A percentile compares a stretch with the other conserved stretches of the same genome.
Evolutionary conservation across 2,797 vertebrate genomes (phyloP).

Genomic region (Megaceryle alcyon): DNA sequence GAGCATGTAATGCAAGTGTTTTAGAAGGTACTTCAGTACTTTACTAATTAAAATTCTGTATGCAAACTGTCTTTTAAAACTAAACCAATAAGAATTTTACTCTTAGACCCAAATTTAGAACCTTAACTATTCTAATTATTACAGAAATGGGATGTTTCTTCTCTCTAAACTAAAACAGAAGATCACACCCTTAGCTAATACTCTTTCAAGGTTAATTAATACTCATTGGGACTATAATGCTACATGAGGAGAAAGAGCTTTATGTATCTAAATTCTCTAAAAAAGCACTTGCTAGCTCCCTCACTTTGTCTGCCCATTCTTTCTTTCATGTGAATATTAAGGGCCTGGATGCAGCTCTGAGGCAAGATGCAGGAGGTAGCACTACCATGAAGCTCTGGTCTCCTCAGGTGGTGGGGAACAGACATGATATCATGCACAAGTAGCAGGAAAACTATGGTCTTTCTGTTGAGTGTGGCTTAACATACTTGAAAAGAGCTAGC

Average conservation of each 20-base stretch:
- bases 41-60: not conserved
- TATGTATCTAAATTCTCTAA: not conserved
- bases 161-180: not conserved
- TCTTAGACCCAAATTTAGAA: not conserved
- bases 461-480: not conserved
- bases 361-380: not conserved
- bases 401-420: not conserved
- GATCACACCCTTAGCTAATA: not conserved
- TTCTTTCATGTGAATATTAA: not conserved
- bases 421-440: not conserved
- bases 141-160: not conserved
- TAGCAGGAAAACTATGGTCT: not conserved
- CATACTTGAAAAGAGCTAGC: fast-evolving
- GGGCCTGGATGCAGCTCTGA: not conserved
- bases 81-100: not conserved
- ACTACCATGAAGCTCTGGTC: not conserved
- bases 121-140: not conserved
- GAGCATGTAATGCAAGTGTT: not conserved
- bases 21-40: not conserved
- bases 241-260: not conserved
- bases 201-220: constrained; percentile 2
- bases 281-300: not conserved
- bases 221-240: not conserved
- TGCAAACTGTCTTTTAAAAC: not conserved
- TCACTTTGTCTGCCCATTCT: not conserved